A percentile compares a stretch with the other conserved stretches of the same genome.
Evolutionary conservation across 1,140 invertebrate genomes (phyloP).

Genomic region (Platyscapa corneri): DNA sequence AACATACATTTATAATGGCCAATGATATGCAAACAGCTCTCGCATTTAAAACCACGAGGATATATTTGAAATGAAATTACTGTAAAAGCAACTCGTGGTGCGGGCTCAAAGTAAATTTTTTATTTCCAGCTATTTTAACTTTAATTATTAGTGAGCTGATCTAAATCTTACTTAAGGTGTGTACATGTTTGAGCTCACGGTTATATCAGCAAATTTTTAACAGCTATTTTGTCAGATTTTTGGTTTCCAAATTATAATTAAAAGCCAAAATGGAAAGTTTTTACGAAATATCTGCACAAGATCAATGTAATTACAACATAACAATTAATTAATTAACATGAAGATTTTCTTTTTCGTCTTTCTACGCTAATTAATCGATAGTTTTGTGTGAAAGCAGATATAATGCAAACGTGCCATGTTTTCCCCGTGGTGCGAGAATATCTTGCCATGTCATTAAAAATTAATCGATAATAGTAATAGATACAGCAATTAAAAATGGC

Average conservation of each 20-base stretch:
- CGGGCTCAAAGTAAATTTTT: conserved; percentile 16
- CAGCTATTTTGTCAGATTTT: not conserved
- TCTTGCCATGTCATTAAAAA: conserved; percentile 52
- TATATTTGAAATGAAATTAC: not conserved
- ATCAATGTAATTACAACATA: conserved; percentile 38
- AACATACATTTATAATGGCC: conserved; percentile 18
- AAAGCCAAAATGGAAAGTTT: conserved; percentile 29
- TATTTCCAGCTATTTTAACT: conserved; percentile 28
- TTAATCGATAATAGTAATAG: conserved; percentile 57
- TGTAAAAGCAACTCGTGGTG: not conserved
- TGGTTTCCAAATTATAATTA: not conserved
- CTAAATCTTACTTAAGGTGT: not conserved
- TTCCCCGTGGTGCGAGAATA: conserved; percentile 42
- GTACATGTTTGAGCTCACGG: not conserved
- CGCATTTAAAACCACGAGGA: conserved; percentile 26
- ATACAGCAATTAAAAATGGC: conserved; percentile 29
- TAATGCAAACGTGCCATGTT: not conserved
- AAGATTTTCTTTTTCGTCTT: conserved; percentile 16
- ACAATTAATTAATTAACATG: conserved; percentile 40
- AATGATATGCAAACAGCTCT: conserved; percentile 35
- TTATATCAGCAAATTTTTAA: conserved; percentile 11
- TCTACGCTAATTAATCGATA: conserved; percentile 54
- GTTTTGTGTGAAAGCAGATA: conserved; percentile 27
- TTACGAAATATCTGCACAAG: conserved; percentile 17
- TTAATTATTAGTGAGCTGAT: not conserved